Conservation (phyloP, 2,113 vertebrate species). For the Bucco capensis region DNA sequence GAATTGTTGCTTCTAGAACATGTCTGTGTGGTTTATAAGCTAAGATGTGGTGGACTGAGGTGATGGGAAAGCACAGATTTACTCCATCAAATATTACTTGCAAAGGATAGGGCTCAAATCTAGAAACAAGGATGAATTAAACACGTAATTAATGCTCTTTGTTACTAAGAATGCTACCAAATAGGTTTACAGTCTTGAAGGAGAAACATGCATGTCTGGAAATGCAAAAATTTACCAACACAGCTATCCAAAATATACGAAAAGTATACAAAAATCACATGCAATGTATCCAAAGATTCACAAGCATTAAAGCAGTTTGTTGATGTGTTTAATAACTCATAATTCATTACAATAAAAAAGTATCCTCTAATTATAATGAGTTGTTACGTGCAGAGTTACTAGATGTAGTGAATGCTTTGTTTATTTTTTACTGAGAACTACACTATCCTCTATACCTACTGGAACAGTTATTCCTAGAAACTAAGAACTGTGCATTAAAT, state of each 20-base stretch:
- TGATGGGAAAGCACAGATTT: not conserved
- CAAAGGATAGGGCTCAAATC: not conserved
- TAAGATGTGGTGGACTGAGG: not conserved
- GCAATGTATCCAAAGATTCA: not conserved
- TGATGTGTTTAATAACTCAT: not conserved
- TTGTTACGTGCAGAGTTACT: not conserved
- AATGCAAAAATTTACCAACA: not conserved
- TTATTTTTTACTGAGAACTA: not conserved
- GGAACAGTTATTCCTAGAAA: not conserved
- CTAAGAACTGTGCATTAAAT: not conserved
- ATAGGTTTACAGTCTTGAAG: not conserved
- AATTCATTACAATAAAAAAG: not conserved
- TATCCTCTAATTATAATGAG: not conserved
- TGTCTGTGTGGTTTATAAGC: not conserved
- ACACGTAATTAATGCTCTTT: not conserved
- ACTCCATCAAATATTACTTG: not conserved
- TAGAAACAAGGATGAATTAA: slow-evolving; percentile 12
- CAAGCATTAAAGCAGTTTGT: not conserved
- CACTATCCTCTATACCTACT: not conserved
- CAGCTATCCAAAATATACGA: not conserved
- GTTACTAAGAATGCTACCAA: not conserved
- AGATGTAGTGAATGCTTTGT: not conserved
- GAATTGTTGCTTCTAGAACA: not conserved
- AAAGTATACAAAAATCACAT: not conserved
- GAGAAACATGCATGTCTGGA: not conserved